Evolutionary conservation across 2,888 invertebrate species (phyloP).

Genomic region (Anoplius nigerrimus): DNA sequence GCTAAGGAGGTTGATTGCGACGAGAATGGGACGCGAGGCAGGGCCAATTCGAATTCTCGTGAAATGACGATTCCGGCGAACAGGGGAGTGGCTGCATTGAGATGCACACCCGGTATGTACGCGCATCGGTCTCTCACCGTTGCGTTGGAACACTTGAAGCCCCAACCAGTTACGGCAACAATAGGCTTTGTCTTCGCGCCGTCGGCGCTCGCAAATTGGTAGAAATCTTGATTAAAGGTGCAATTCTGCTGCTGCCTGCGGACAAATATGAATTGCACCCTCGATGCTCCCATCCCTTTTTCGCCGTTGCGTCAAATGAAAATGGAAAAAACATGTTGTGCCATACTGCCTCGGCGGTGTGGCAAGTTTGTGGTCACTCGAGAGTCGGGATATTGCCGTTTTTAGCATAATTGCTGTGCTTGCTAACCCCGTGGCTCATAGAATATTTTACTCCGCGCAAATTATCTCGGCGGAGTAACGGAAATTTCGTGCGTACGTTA

Average conservation of each 20-base stretch:
- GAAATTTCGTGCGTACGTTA: too few species aligned
- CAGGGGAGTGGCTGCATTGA: too few species aligned
- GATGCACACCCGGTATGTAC: constrained; percentile 57
- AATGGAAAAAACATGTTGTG: constrained; percentile 55
- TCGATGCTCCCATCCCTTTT: constrained; percentile 47
- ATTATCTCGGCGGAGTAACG: too few species aligned
- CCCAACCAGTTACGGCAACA: constrained; percentile 75
- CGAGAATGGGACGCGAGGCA: too few species aligned
- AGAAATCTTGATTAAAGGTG: constrained; percentile 76
- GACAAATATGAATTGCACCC: constrained; percentile 70
- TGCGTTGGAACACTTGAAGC: constrained; percentile 74
- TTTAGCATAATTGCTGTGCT: constrained; percentile 27
- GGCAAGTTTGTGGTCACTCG: constrained; percentile 30
- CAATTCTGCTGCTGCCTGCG: constrained; percentile 70
- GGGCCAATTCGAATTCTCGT: too few species aligned
- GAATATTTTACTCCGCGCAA: too few species aligned
- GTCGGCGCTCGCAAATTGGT: constrained; percentile 74
- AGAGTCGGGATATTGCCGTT: constrained; percentile 30
- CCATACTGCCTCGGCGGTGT: constrained; percentile 31
- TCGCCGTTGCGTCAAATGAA: constrained; percentile 51
- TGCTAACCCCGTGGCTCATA: background rate
- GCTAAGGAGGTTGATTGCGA: too few species aligned
- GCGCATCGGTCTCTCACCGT: constrained; percentile 62
- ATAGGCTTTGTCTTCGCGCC: constrained; percentile 75
- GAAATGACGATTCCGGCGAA: too few species aligned